Evolutionary conservation across 2,888 invertebrate genomes (phyloP).

Genomic region (Lasioglossum oenotherae): DNA sequence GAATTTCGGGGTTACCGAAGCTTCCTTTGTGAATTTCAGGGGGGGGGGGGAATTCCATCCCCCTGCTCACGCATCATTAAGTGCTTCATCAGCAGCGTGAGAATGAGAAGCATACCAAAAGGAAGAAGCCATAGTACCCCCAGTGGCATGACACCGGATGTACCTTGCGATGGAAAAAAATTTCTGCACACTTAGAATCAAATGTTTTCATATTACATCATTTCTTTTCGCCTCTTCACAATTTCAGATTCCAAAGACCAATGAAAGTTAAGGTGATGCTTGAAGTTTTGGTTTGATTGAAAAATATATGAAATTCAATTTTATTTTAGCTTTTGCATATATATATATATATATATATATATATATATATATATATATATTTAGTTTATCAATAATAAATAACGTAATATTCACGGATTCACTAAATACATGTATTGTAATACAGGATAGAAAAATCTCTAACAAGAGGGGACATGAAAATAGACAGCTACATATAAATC

Average conservation of each 20-base stretch:
- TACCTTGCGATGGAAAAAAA: not conserved
- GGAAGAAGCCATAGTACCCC: constrained; percentile 17
- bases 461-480: not conserved
- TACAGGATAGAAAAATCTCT: not conserved
- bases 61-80: constrained; percentile 15
- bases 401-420: not conserved
- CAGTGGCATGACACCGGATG: not conserved
- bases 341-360: not conserved
- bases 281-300: not conserved
- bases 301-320: not conserved
- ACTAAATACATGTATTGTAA: not conserved
- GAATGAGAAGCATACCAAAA: constrained; percentile 13
- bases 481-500: not conserved
- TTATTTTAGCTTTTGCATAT: not conserved
- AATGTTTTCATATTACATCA: not conserved
- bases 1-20: constrained; percentile 8
- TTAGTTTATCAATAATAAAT: not conserved
- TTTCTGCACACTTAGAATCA: not conserved
- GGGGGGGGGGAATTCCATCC: constrained; percentile 1
- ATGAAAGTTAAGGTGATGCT: not conserved
- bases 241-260: not conserved
- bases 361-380: not conserved
- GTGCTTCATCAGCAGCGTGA: constrained; percentile 21
- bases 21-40: constrained; percentile 3
- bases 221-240: not conserved